Conservation (phyloP, 2,888 invertebrate genomes). For the Apotomis capreana region DNA sequence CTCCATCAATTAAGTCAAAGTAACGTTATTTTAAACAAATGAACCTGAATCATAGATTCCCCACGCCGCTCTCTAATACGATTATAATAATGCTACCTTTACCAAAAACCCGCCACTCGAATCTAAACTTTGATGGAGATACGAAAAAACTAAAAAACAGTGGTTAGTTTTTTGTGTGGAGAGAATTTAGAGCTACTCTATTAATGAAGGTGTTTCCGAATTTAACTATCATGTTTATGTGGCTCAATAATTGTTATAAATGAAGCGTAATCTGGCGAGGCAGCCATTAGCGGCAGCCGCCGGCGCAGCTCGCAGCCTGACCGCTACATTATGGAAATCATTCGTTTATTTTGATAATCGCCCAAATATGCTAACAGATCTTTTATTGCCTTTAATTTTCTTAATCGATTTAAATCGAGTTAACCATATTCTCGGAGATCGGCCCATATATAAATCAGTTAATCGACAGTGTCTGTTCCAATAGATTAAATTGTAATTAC, state of each 20-base stretch:
- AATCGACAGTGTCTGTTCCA: neutral
- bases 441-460: neutral
- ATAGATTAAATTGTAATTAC: neutral
- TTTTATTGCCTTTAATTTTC: slow-evolving; percentile 36
- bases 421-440: slow-evolving; percentile 6
- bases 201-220: slow-evolving; percentile 42
- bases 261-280: slow-evolving; percentile 35
- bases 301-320: slow-evolving; percentile 35
- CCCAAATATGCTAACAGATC: slow-evolving; percentile 24
- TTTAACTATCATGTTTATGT: slow-evolving; percentile 41
- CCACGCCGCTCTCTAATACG: slow-evolving; percentile 36
- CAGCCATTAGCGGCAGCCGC: slow-evolving; percentile 35
- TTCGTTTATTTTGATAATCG: slow-evolving; percentile 45
- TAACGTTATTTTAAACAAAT: slow-evolving; percentile 28
- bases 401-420: slow-evolving; percentile 24
- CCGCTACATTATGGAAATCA: slow-evolving; percentile 60
- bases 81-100: slow-evolving; percentile 37
- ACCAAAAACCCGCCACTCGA: slow-evolving; percentile 5
- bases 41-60: slow-evolving; percentile 23
- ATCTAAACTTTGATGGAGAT: slow-evolving; percentile 8
- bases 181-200: slow-evolving; percentile 37
- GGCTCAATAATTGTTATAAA: slow-evolving; percentile 41
- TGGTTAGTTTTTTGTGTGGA: neutral
- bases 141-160: slow-evolving; percentile 3
- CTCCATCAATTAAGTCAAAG: slow-evolving; percentile 27